phyloP scores from a whole-genome alignment of 2,888 invertebrate species.

The Machimus atricapillus region DNA sequence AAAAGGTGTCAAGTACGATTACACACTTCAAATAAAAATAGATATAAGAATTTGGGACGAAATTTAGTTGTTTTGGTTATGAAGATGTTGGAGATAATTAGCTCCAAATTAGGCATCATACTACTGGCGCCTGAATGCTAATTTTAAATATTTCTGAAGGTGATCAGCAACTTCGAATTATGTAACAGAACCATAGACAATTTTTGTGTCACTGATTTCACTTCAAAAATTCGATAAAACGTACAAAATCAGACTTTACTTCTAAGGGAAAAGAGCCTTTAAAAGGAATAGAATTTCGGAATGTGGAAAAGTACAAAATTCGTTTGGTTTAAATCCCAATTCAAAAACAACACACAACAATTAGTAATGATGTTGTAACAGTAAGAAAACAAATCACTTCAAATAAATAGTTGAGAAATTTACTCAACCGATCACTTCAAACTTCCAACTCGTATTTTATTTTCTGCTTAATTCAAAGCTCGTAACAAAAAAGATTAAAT shows the following conservation, averaged over 20 bases:
- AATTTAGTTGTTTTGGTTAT: neutral
- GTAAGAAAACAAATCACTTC: neutral
- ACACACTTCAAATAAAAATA: neutral
- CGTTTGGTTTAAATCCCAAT: neutral
- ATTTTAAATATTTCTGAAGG: neutral
- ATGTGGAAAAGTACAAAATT: neutral
- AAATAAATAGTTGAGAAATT: neutral
- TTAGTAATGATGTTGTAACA: neutral
- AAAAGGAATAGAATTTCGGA: neutral
- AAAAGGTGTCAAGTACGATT: neutral
- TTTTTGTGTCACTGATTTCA: neutral
- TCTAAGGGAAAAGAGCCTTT: neutral
- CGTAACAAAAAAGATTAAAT: neutral
- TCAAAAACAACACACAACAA: neutral
- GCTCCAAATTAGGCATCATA: neutral
- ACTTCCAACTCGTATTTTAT: neutral
- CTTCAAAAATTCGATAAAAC: neutral
- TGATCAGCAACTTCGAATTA: neutral
- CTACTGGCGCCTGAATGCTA: neutral
- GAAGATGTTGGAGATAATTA: neutral
- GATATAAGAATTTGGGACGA: neutral
- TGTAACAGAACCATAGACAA: neutral
- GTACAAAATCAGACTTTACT: neutral
- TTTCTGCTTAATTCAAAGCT: neutral
- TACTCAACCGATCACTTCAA: neutral